A percentile compares a stretch with the other conserved stretches of the same genome.
phyloP scores from a whole-genome alignment of 2,888 invertebrate genomes.

The Lasioglossum malachurum region DNA sequence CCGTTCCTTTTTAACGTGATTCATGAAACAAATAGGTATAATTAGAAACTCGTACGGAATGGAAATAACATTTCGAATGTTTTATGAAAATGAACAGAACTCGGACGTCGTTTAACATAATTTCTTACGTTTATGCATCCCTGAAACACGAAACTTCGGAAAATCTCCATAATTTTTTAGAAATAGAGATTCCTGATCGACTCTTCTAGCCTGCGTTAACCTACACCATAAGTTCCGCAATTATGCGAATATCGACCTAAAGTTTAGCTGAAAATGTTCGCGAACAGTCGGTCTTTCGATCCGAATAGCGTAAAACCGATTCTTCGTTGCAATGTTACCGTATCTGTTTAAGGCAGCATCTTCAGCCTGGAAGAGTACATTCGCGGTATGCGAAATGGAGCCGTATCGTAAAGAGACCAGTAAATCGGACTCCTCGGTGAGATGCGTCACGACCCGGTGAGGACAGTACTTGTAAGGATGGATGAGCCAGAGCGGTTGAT shows the following conservation, averaged over 20 bases:
- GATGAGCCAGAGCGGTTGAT: constrained; percentile 59
- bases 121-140: neutral
- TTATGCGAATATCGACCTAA: neutral
- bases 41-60: no score
- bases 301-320: neutral
- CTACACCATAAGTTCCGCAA: no score
- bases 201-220: no score
- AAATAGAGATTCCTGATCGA: neutral
- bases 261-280: neutral
- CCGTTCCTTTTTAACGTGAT: neutral
- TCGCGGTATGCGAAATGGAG: constrained; percentile 17
- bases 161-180: neutral
- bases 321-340: neutral
- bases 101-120: neutral
- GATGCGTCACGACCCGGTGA: constrained; percentile 40
- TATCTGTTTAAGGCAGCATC: neutral
- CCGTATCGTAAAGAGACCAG: constrained; percentile 14
- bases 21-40: neutral
- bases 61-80: neutral
- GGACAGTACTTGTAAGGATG: constrained; percentile 50
- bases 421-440: constrained; percentile 10
- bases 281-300: neutral
- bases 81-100: neutral
- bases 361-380: neutral
- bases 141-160: neutral